These are phyloP conservation scores for Halocynthia roretzi DNA, from an alignment of 23 tunicate species.

Conservation along the genomic window DNA sequence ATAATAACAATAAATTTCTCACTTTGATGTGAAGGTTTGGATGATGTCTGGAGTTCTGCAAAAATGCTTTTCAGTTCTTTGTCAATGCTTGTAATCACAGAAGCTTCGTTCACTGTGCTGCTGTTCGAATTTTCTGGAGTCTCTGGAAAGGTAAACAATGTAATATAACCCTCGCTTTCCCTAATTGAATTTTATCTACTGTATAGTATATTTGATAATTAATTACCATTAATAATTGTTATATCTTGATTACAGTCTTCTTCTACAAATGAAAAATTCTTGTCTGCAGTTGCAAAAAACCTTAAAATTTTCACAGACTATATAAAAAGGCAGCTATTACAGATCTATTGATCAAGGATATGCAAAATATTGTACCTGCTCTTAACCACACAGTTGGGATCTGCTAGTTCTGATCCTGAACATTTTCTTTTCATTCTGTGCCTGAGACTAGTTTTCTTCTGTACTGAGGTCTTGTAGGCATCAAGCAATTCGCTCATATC, in stretches of 20 bases:
- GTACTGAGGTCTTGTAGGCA: no score
- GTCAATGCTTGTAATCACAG: no score
- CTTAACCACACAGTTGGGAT: not conserved
- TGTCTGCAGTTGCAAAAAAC: conserved; percentile 8
- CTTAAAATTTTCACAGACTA: not conserved
- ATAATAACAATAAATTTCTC: no score
- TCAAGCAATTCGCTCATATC: no score
- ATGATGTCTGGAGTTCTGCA: no score
- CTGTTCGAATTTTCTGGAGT: conserved; percentile 18
- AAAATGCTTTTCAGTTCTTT: no score
- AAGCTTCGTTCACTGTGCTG: not conserved
- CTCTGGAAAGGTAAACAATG: not conserved
- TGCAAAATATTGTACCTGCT: conserved; percentile 16
- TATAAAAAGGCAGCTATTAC: no score
- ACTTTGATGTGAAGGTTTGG: no score
- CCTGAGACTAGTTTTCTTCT: no score
- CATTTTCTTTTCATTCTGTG: no score
- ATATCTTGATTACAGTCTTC: not conserved
- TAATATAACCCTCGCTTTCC: not conserved
- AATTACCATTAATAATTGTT: not conserved
- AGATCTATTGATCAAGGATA: no score
- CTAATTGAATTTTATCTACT: not conserved
- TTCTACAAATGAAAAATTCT: conserved; percentile 9
- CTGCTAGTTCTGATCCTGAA: no score
- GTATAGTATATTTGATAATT: not conserved